A percentile compares a stretch with the other conserved stretches of the same genome.
Evolutionary conservation across 2,888 invertebrate species (phyloP).

Genomic region (Thyatira batis): DNA sequence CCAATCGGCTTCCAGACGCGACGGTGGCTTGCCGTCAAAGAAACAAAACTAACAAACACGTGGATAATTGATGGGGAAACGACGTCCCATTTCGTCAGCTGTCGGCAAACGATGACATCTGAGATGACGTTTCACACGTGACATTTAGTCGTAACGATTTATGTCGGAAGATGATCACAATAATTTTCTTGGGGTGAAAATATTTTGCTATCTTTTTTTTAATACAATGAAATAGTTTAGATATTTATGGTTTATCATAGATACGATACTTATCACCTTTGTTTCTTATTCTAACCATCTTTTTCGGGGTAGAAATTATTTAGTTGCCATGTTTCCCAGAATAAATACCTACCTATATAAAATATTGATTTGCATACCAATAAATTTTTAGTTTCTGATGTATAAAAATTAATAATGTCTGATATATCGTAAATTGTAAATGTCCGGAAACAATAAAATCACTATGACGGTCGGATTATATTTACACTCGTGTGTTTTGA

Average conservation of each 20-base stretch:
- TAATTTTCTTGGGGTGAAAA: too few species aligned
- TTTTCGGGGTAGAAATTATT: too few species aligned
- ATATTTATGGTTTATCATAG: too few species aligned
- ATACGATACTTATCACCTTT: too few species aligned
- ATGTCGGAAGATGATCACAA: constrained; percentile 10
- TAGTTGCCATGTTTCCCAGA: too few species aligned
- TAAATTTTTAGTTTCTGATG: too few species aligned
- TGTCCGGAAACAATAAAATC: constrained; percentile 21
- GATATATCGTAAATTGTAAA: constrained; percentile 25
- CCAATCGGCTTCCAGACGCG: constrained; percentile 27
- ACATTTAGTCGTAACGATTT: constrained; percentile 24
- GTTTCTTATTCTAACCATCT: too few species aligned
- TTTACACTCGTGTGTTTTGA: constrained; percentile 32
- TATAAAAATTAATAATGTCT: neutral
- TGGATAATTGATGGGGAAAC: constrained; percentile 55
- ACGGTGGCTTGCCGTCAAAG: constrained; percentile 18
- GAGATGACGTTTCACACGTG: constrained; percentile 42
- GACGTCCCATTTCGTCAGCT: constrained; percentile 55
- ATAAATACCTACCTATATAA: too few species aligned
- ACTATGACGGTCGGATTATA: constrained; percentile 27
- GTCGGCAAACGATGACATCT: constrained; percentile 49
- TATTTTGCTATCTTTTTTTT: too few species aligned
- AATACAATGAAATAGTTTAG: too few species aligned
- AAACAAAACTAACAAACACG: constrained; percentile 33
- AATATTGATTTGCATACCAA: too few species aligned